Percentiles rank a stretch among this genome's conserved stretches.
These are phyloP conservation scores for human DNA, from an alignment of 2,113 vertebrate species.

Conservation along the genomic window GRCh38 chr17:66892501-66893000, in stretches of 20 bases:
- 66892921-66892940: background rate
- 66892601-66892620: background rate
- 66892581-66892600: background rate
- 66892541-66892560: background rate
- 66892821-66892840: background rate
- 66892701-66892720: background rate
- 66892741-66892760: background rate
- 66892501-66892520: constrained; percentile 49
- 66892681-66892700: background rate
- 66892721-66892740: background rate
- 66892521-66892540: background rate
- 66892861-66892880: background rate
- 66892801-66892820: background rate
- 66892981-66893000: background rate
- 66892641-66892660: background rate
- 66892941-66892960: background rate
- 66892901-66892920: background rate
- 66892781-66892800: background rate
- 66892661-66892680: background rate
- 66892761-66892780: background rate
- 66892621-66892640: background rate
- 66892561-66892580: constrained; percentile 26
- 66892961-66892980: background rate
- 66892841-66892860: background rate
- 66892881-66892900: background rate